phyloP scores from a whole-genome alignment of 2,797 vertebrate species.

The Caiman crocodilus region DNA sequence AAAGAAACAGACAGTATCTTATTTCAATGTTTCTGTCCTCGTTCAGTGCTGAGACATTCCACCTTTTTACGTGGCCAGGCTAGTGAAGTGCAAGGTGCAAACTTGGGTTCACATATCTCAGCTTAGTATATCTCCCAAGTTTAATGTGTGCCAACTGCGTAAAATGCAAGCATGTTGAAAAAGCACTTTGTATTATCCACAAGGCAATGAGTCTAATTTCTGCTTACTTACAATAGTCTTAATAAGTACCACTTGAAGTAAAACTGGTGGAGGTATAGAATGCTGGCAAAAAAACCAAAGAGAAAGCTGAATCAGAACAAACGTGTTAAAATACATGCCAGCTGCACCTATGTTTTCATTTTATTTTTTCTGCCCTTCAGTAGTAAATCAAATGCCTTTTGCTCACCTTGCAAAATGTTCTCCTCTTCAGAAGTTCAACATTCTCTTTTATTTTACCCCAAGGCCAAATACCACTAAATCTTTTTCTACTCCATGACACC shows the following conservation, averaged over 20 bases:
- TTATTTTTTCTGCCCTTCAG: neutral
- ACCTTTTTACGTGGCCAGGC: neutral
- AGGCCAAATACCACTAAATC: neutral
- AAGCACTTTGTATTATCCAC: neutral
- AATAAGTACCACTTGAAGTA: neutral
- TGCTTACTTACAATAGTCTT: neutral
- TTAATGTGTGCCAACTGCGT: neutral
- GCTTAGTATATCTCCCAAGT: neutral
- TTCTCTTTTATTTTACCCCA: neutral
- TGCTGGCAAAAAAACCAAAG: neutral
- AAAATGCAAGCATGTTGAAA: neutral
- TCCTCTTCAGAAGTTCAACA: neutral
- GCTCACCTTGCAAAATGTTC: neutral
- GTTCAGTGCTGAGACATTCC: neutral
- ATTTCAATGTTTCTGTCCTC: neutral
- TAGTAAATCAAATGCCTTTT: neutral
- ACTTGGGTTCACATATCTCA: fast-evolving
- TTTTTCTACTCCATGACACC: neutral
- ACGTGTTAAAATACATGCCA: neutral
- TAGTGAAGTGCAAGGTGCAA: neutral
- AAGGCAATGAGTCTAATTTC: neutral
- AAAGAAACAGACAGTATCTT: constrained; percentile 56
- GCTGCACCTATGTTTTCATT: neutral
- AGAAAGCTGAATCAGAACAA: neutral
- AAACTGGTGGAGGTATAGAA: neutral